These are phyloP conservation scores for Lynx canadensis DNA, from an alignment of 2,113 vertebrate species.

Conservation along the genomic window DNA sequence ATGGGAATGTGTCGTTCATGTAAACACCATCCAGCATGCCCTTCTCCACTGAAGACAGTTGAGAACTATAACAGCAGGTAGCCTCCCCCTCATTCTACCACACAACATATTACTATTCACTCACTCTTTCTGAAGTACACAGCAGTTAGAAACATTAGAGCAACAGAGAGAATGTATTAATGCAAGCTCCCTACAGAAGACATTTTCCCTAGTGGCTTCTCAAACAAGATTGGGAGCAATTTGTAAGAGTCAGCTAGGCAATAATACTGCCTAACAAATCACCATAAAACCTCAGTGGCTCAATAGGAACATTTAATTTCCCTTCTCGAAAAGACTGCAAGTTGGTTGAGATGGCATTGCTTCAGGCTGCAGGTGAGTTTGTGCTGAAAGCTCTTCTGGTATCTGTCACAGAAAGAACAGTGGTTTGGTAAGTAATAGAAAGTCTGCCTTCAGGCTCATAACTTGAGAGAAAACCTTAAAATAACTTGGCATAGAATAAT, in stretches of 20 bases:
- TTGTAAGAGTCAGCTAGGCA: background rate
- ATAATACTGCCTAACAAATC: background rate
- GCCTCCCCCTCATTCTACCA: background rate
- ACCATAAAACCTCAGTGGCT: background rate
- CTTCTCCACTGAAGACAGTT: background rate
- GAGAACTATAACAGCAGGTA: background rate
- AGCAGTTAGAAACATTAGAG: background rate
- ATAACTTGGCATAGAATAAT: background rate
- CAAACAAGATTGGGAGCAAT: constrained; percentile 8
- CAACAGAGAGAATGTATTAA: background rate
- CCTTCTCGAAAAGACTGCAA: background rate
- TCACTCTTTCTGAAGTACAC: background rate
- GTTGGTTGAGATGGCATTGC: background rate
- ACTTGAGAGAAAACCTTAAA: background rate
- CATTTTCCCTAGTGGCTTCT: background rate
- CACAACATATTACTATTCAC: background rate
- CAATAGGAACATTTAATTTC: background rate
- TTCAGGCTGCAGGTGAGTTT: background rate
- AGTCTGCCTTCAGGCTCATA: background rate
- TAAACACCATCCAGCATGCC: background rate
- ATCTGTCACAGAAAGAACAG: background rate
- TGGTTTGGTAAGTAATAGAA: background rate
- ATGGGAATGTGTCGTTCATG: background rate
- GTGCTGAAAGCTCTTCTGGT: background rate
- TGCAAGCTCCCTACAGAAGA: background rate